Percentiles rank a stretch among this genome's conserved stretches.
These are phyloP conservation scores for Rhagologus leucostigma DNA, from an alignment of 2,113 vertebrate genomes.

Conservation along the genomic window DNA sequence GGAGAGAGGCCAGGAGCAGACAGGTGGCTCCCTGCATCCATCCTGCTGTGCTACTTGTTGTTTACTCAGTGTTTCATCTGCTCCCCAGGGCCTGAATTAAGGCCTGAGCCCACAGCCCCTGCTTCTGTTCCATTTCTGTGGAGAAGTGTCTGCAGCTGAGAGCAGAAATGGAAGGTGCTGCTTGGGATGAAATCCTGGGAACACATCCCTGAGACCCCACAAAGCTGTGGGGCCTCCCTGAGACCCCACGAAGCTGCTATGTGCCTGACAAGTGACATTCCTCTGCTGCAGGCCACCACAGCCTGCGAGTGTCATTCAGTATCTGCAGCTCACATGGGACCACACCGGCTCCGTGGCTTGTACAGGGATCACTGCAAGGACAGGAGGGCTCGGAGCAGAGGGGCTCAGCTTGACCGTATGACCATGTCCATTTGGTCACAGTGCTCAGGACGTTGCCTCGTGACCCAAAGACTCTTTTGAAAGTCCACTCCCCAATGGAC, in stretches of 20 bases:
- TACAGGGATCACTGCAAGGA: not conserved
- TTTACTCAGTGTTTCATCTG: not conserved
- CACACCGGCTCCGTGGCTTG: accelerated
- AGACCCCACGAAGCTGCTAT: too few relatives aligned
- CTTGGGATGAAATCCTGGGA: not conserved
- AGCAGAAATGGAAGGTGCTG: not conserved
- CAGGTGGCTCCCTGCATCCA: not conserved
- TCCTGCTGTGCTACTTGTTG: not conserved
- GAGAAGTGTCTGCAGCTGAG: not conserved
- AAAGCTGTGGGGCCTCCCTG: too few relatives aligned
- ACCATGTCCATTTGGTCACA: not conserved
- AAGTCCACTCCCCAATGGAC: not conserved
- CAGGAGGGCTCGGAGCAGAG: not conserved
- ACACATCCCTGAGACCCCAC: not conserved
- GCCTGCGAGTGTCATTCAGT: not conserved
- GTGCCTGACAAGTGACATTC: not conserved
- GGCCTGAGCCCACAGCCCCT: not conserved
- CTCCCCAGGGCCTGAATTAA: not conserved
- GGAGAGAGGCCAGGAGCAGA: not conserved
- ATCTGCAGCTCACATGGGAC: not conserved
- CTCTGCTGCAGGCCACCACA: not conserved
- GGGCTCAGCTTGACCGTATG: accelerated
- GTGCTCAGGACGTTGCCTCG: not conserved
- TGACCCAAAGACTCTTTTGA: not conserved
- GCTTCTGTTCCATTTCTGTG: not conserved